Conservation (phyloP, 2,113 vertebrate genomes). For the Vombatus ursinus region DNA sequence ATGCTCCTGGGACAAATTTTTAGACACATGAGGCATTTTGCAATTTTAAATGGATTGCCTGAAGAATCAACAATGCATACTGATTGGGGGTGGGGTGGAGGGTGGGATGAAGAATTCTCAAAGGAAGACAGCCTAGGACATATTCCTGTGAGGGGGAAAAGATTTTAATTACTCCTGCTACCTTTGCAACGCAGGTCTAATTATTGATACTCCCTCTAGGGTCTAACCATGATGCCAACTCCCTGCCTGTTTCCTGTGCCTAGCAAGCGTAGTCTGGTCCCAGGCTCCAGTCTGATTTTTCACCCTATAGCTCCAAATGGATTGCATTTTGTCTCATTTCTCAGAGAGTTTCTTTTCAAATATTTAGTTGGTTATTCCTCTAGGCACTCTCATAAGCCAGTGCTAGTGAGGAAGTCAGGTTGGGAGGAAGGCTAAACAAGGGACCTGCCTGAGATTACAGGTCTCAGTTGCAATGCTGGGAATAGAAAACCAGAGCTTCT, state of each 20-base stretch:
- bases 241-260: not conserved
- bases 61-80: slow-evolving; percentile 26
- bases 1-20: slow-evolving; percentile 28
- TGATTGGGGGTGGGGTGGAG: not conserved
- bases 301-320: accelerated
- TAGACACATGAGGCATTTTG: not conserved
- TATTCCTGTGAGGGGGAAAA: not conserved
- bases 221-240: not conserved
- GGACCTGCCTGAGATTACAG: not conserved
- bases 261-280: not conserved
- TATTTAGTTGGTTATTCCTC: not conserved
- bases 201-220: not conserved
- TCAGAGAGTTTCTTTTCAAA: not conserved
- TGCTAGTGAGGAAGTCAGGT: not conserved
- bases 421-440: not conserved
- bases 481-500: not conserved
- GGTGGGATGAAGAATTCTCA: not conserved
- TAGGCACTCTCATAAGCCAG: not conserved
- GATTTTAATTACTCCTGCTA: not conserved
- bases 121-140: slow-evolving; percentile 18
- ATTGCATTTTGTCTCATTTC: not conserved
- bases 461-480: not conserved
- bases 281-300: not conserved
- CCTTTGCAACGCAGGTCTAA: not conserved
- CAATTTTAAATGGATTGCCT: slow-evolving; percentile 37